Percentiles rank a stretch among this genome's conserved stretches.
These are phyloP conservation scores for Cryptocheilus praepositus DNA, from an alignment of 2,888 invertebrate genomes.

Conservation along the genomic window DNA sequence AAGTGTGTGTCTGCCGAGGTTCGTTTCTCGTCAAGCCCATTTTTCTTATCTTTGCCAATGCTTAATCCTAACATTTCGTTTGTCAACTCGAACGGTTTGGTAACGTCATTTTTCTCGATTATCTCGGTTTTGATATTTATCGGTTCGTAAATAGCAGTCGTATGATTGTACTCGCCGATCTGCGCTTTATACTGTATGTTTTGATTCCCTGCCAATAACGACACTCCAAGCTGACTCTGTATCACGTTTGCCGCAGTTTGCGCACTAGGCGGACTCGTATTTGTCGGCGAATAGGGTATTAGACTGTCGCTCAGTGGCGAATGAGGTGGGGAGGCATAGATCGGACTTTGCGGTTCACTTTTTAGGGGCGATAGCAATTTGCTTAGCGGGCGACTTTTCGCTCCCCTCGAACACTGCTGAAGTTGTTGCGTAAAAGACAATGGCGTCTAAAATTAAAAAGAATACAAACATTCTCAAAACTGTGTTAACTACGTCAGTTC, in stretches of 20 bases:
- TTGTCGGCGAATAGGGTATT: slow-evolving; percentile 73
- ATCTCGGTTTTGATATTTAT: slow-evolving; percentile 71
- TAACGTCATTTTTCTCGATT: slow-evolving; percentile 64
- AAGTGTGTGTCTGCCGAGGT: slow-evolving; percentile 86
- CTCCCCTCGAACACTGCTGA: slow-evolving; percentile 86
- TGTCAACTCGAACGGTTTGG: slow-evolving; percentile 70
- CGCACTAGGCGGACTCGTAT: slow-evolving; percentile 72
- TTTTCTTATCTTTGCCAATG: slow-evolving; percentile 66
- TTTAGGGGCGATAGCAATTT: slow-evolving; percentile 79
- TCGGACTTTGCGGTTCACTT: slow-evolving; percentile 83
- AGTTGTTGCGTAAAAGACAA: slow-evolving; percentile 95
- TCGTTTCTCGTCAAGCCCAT: slow-evolving; percentile 67
- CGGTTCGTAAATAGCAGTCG: slow-evolving; percentile 70
- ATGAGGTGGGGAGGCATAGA: slow-evolving; percentile 88
- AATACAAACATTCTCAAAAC: slow-evolving; percentile 20
- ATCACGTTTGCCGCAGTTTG: slow-evolving; percentile 72
- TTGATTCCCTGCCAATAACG: slow-evolving; percentile 68
- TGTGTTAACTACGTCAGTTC: too few relatives aligned
- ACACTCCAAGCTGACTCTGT: slow-evolving; percentile 71
- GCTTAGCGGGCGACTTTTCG: slow-evolving; percentile 80
- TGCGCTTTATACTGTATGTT: slow-evolving; percentile 69
- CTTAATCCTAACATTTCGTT: slow-evolving; percentile 72
- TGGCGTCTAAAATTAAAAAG: slow-evolving; percentile 75
- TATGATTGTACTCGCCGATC: slow-evolving; percentile 65
- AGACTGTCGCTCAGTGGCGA: slow-evolving; percentile 81